Conservation (phyloP, 2,113 vertebrate species). For the Brachypteracias leptosomus region DNA sequence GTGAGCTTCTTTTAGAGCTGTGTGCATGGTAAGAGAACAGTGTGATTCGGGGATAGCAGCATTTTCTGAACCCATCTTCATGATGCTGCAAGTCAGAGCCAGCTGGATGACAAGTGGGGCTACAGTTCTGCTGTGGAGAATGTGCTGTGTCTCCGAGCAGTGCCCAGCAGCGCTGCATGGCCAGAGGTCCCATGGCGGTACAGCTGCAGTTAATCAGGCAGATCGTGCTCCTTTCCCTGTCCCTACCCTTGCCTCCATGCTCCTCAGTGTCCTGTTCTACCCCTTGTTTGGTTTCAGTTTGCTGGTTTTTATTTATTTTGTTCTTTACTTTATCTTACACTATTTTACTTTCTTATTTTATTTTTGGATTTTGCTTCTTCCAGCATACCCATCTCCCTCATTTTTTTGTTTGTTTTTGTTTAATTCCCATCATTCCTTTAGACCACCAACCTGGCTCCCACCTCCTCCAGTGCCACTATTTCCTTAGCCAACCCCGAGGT, state of each 20-base stretch:
- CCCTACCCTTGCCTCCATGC: background rate
- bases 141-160: fast-evolving
- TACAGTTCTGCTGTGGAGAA: background rate
- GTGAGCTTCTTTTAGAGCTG: background rate
- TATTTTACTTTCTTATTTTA: constrained; percentile 3
- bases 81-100: background rate
- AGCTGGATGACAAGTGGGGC: background rate
- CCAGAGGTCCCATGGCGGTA: fast-evolving
- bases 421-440: constrained; percentile 87
- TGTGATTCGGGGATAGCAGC: background rate
- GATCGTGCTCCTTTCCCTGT: background rate
- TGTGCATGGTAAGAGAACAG: background rate
- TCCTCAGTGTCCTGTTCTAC: background rate
- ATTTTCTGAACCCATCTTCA: background rate
- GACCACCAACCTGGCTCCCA: constrained; percentile 92
- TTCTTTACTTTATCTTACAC: constrained; percentile 25
- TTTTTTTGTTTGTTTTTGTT: constrained; percentile 83
- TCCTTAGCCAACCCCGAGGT: constrained; percentile 94
- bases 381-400: constrained; percentile 70
- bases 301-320: background rate
- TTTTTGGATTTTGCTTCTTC: constrained; percentile 53
- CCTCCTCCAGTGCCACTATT: constrained; percentile 96
- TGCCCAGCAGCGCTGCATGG: fast-evolving
- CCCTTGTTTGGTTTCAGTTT: constrained; percentile 36
- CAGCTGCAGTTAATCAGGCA: background rate